phyloP scores from a whole-genome alignment of 2,888 invertebrate genomes.

The Nomada ferruginata region DNA sequence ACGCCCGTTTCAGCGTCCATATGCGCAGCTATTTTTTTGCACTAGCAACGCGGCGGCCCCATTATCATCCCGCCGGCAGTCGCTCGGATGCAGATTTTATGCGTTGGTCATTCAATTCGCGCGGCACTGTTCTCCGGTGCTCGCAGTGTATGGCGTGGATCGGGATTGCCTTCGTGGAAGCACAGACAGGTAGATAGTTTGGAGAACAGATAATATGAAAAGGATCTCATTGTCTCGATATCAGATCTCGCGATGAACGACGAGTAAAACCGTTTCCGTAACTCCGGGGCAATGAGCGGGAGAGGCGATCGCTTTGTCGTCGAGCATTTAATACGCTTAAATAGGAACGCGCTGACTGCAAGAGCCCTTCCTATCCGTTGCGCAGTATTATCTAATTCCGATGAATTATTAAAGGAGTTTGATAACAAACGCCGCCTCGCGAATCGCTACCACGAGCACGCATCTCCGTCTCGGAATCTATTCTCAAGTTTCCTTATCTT shows the following conservation, averaged over 20 bases:
- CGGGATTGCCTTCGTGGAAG: slow-evolving; percentile 13
- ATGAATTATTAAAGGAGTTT: slow-evolving; percentile 79
- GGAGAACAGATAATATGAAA: slow-evolving; percentile 49
- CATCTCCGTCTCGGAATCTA: slow-evolving; percentile 47
- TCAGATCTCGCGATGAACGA: slow-evolving; percentile 71
- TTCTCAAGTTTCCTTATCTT: slow-evolving; percentile 52
- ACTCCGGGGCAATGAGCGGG: neutral
- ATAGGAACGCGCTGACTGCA: slow-evolving; percentile 21
- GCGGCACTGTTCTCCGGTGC: slow-evolving; percentile 30
- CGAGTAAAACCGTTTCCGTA: slow-evolving; percentile 71
- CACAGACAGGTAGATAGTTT: slow-evolving; percentile 60
- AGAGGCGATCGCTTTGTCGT: slow-evolving; percentile 40
- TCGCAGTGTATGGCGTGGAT: slow-evolving; percentile 44
- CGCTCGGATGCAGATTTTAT: slow-evolving; percentile 63
- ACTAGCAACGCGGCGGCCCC: slow-evolving; percentile 32
- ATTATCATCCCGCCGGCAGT: slow-evolving; percentile 48
- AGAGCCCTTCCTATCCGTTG: slow-evolving; percentile 40
- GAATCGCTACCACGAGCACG: slow-evolving; percentile 54
- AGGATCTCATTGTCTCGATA: slow-evolving; percentile 73
- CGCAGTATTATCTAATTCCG: slow-evolving; percentile 73
- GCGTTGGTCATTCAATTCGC: slow-evolving; percentile 65
- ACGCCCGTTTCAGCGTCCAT: slow-evolving; percentile 41
- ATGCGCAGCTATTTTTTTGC: slow-evolving; percentile 37
- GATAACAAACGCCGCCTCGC: slow-evolving; percentile 68
- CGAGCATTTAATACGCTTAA: slow-evolving; percentile 59